Conservation (phyloP, 1,140 invertebrate species). For the Thalassaphorura encarpata region DNA sequence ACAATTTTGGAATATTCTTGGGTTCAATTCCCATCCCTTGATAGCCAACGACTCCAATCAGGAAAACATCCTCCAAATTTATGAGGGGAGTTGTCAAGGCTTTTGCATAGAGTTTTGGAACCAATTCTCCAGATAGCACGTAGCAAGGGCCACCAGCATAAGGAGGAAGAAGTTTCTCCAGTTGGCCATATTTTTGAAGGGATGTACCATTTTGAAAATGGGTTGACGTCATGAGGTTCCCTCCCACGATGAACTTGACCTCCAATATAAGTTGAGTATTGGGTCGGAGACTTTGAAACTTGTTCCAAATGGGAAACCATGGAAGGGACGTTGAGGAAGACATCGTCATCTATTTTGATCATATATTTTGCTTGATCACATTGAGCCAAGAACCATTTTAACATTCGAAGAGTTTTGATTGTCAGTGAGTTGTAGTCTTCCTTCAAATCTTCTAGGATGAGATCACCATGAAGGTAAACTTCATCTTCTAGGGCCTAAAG, state of each 20-base stretch:
- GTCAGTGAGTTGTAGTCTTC: constrained; percentile 42
- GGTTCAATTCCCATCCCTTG: constrained; percentile 1
- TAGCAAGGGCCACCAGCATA: constrained; percentile 43
- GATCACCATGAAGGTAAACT: constrained; percentile 32
- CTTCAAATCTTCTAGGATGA: constrained; percentile 38
- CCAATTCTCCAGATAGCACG: constrained; percentile 58
- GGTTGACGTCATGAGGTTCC: constrained; percentile 16
- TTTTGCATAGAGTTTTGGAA: constrained; percentile 52
- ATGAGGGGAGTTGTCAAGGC: constrained; percentile 57
- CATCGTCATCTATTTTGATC: constrained; percentile 43
- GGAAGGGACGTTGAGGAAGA: constrained; percentile 39
- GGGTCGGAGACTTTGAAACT: background rate
- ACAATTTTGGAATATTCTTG: background rate
- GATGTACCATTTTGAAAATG: constrained; percentile 26
- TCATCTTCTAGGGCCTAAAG: background rate
- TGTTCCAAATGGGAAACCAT: constrained; percentile 30
- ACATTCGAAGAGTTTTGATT: constrained; percentile 38
- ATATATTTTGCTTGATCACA: constrained; percentile 36
- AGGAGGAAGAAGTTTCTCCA: constrained; percentile 21
- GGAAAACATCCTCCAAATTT: constrained; percentile 73
- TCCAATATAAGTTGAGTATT: constrained; percentile 5
- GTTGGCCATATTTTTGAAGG: constrained; percentile 17
- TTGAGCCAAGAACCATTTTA: constrained; percentile 36
- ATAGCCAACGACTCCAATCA: constrained; percentile 52
- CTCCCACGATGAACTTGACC: constrained; percentile 12